phyloP scores from a whole-genome alignment of 2,888 invertebrate genomes.

The Heliconius sara region DNA sequence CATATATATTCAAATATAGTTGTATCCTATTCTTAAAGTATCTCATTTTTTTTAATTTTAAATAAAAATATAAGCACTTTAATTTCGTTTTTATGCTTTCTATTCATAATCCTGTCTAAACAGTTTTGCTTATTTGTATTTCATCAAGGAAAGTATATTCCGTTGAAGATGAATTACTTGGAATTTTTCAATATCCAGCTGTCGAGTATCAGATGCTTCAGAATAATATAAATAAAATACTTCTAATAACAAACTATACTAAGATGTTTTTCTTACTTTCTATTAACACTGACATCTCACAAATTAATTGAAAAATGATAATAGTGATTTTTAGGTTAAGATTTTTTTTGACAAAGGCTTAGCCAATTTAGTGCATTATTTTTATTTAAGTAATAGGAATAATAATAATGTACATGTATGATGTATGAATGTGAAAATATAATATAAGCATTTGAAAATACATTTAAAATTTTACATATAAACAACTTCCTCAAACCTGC shows the following conservation, averaged over 20 bases:
- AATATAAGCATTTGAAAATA: too few relatives aligned
- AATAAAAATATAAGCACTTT: neutral
- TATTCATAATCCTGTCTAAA: neutral
- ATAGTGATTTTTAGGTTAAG: too few relatives aligned
- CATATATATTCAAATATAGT: neutral
- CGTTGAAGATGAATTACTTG: neutral
- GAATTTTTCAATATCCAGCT: slow-evolving; percentile 14
- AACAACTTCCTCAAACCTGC: too few relatives aligned
- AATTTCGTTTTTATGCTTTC: neutral
- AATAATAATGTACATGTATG: too few relatives aligned
- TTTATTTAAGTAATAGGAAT: too few relatives aligned
- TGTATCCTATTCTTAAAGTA: too few relatives aligned
- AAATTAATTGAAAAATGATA: neutral
- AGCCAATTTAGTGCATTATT: too few relatives aligned
- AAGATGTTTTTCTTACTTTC: neutral
- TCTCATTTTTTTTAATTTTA: neutral
- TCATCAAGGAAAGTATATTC: slow-evolving; percentile 2
- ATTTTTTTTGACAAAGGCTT: too few relatives aligned
- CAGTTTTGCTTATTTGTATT: slow-evolving; percentile 1
- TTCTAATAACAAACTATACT: neutral
- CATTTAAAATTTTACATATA: too few relatives aligned
- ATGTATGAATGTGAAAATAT: too few relatives aligned
- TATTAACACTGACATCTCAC: neutral
- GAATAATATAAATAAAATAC: neutral
- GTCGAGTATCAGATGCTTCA: neutral